Evolutionary conservation across 1,140 invertebrate genomes (phyloP).

Genomic region (Drosophila burlai): DNA sequence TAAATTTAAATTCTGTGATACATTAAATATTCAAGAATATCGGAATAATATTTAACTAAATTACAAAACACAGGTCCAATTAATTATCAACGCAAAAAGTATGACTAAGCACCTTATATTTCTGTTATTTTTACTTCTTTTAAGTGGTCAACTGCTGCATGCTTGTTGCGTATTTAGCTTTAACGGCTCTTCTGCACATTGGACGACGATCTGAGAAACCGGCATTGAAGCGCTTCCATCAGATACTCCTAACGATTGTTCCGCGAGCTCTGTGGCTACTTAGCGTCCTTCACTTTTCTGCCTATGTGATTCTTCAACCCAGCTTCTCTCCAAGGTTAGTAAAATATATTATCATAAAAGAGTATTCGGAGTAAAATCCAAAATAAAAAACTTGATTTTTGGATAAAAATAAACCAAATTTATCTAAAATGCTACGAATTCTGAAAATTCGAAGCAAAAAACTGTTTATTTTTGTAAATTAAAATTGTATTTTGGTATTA

Average conservation of each 20-base stretch:
- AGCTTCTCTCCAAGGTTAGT: slow-evolving; percentile 70
- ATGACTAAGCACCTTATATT: background rate
- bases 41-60: background rate
- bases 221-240: slow-evolving; percentile 53
- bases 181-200: slow-evolving; percentile 62
- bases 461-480: background rate
- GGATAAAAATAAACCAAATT: no score
- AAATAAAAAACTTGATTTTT: background rate
- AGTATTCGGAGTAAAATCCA: no score
- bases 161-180: slow-evolving; percentile 60
- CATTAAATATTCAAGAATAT: no score
- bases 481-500: background rate
- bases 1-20: no score
- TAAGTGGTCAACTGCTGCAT: slow-evolving; percentile 69
- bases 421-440: no score
- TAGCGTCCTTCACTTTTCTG: slow-evolving; percentile 63
- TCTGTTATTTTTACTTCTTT: background rate
- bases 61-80: background rate
- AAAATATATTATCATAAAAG: no score
- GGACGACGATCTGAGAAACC: slow-evolving; percentile 60
- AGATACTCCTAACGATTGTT: slow-evolving; percentile 54
- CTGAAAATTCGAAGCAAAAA: no score
- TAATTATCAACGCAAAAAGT: background rate
- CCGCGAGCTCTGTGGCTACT: slow-evolving; percentile 64
- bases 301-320: slow-evolving; percentile 63